Conservation (phyloP, 2,888 invertebrate genomes). For the Fragum fragum region DNA sequence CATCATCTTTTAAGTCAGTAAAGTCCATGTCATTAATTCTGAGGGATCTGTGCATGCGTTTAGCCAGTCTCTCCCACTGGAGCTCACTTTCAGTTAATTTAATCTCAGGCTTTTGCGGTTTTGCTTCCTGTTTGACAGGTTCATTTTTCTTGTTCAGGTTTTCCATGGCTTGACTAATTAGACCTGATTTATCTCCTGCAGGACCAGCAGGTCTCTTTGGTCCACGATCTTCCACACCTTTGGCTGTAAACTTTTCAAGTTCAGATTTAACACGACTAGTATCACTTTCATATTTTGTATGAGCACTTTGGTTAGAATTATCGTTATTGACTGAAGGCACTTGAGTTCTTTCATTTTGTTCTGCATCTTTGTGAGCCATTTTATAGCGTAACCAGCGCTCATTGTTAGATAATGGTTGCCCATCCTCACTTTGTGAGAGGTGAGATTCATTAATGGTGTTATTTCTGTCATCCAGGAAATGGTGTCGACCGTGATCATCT, state of each 20-base stretch:
- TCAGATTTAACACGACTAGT: constrained; percentile 67
- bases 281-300: constrained; percentile 49
- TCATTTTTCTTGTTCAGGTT: constrained; percentile 88
- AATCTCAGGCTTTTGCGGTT: constrained; percentile 84
- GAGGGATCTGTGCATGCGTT: constrained; percentile 88
- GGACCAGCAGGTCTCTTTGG: constrained; percentile 65
- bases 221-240: constrained; percentile 56
- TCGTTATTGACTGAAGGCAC: no score
- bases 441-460: constrained; percentile 70
- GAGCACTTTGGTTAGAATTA: constrained; percentile 39
- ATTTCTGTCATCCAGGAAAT: constrained; percentile 31
- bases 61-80: constrained; percentile 95
- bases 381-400: constrained; percentile 86
- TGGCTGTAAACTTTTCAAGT: constrained; percentile 65
- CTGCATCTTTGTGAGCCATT: constrained; percentile 73
- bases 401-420: constrained; percentile 77
- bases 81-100: constrained; percentile 97
- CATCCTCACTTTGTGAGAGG: constrained; percentile 43
- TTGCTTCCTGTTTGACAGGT: constrained; percentile 83
- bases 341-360: constrained; percentile 11
- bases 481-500: constrained; percentile 48
- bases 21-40: constrained; percentile 98
- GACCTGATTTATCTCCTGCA: constrained; percentile 91
- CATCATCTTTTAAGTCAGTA: constrained; percentile 95
- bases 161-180: constrained; percentile 97